Evolutionary conservation across 2,113 vertebrate species (phyloP).

Genomic region (Solea senegalensis): DNA sequence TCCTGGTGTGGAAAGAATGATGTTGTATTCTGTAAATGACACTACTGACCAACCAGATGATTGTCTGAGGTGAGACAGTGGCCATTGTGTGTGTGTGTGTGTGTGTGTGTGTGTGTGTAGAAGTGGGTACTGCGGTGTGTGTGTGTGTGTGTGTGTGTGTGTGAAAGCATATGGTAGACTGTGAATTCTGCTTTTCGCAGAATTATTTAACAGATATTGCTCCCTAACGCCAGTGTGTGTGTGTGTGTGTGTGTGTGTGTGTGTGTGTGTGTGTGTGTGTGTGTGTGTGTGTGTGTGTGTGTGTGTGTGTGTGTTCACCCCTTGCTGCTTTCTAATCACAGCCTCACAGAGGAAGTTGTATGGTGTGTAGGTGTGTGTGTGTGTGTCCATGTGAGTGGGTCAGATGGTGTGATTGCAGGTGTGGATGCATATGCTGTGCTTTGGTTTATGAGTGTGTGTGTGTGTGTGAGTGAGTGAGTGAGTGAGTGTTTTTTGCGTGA

Average conservation of each 20-base stretch:
- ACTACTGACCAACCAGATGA: constrained; percentile 73
- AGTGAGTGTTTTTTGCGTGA: constrained; percentile 53
- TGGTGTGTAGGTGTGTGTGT: constrained; percentile 65
- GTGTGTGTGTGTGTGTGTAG: constrained; percentile 10
- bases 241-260: constrained; percentile 34
- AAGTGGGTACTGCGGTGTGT: too few species aligned
- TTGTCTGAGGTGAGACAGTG: constrained; percentile 65
- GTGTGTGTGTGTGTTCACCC: constrained; percentile 33
- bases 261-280: constrained; percentile 31
- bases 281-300: constrained; percentile 33
- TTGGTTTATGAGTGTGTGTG: constrained; percentile 55
- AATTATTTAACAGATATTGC: neutral
- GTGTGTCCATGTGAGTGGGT: constrained; percentile 30
- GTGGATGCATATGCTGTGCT: constrained; percentile 50
- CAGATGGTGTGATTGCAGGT: constrained; percentile 63
- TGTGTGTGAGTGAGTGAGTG: constrained; percentile 31
- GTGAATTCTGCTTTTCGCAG: constrained; percentile 9
- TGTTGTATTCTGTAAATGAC: constrained; percentile 71
- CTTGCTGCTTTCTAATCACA: constrained; percentile 55
- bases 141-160: constrained; percentile 3
- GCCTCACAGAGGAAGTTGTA: constrained; percentile 67
- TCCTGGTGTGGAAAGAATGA: constrained; percentile 79
- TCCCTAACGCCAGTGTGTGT: constrained; percentile 22
- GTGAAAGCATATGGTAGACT: neutral
- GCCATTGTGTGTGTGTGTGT: constrained; percentile 46